phyloP scores from a whole-genome alignment of 2,797 vertebrate species.

The Brachyrhaphis roseni region DNA sequence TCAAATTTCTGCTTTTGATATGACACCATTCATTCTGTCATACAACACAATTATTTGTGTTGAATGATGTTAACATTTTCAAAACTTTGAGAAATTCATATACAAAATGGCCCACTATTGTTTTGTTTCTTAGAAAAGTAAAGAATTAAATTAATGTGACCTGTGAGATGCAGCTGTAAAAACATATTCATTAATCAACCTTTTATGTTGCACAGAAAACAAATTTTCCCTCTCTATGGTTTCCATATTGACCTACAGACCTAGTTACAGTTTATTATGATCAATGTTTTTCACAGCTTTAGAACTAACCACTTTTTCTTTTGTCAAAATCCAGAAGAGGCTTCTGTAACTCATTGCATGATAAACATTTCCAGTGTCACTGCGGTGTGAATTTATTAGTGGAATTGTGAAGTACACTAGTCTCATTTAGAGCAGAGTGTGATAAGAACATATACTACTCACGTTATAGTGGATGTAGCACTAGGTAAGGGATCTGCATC shows the following conservation, averaged over 20 bases:
- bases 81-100: background rate
- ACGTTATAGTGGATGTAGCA: constrained; percentile 1
- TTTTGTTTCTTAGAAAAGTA: background rate
- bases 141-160: background rate
- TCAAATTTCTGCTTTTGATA: background rate
- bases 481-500: background rate
- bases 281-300: background rate
- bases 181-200: background rate
- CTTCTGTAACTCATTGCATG: constrained; percentile 15
- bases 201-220: background rate
- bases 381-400: background rate
- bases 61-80: background rate
- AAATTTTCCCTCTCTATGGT: background rate
- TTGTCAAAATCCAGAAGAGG: constrained; percentile 5
- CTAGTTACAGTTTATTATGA: no score
- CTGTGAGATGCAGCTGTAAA: background rate
- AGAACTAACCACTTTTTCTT: background rate
- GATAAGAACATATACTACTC: constrained; percentile 1
- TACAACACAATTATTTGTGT: background rate
- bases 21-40: background rate
- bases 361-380: background rate
- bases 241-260: background rate
- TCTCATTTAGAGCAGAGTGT: background rate
- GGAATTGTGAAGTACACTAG: background rate
- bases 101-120: background rate